A percentile compares a stretch with the other conserved stretches of the same genome.
These are phyloP conservation scores for Anoplius nigerrimus DNA, from an alignment of 2,888 invertebrate species.

Conservation along the genomic window DNA sequence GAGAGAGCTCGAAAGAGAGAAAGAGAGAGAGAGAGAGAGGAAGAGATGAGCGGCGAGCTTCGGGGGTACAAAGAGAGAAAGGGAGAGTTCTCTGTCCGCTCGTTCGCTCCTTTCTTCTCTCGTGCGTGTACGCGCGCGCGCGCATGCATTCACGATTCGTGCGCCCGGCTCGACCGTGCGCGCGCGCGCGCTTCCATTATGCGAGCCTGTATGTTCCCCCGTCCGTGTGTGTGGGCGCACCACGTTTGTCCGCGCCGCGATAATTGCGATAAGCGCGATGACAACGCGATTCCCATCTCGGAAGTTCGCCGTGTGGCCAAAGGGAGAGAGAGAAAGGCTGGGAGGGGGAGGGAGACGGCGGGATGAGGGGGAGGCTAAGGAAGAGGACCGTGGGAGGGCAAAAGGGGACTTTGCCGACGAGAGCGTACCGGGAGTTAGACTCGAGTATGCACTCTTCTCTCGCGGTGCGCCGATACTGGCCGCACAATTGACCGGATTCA, in stretches of 20 bases:
- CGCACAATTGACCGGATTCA: background rate
- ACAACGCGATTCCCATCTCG: conserved; percentile 57
- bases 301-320: conserved; percentile 36
- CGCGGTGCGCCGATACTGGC: no score
- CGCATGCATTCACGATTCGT: conserved; percentile 2
- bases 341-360: background rate
- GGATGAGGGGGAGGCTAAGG: conserved; percentile 5
- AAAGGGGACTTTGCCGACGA: background rate
- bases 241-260: conserved; percentile 39
- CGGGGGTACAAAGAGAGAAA: background rate
- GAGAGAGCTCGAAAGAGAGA: background rate
- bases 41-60: background rate
- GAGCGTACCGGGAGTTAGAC: background rate
- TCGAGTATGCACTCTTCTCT: background rate
- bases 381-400: conserved; percentile 9
- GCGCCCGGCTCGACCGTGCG: background rate
- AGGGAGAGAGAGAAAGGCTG: conserved; percentile 3
- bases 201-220: background rate
- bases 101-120: no score
- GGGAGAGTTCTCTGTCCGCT: background rate
- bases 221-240: conserved; percentile 16
- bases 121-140: conserved; percentile 1
- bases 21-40: background rate
- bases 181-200: background rate
- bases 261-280: conserved; percentile 58